Base-by-base conservation (phyloP, 1,140 invertebrate species). In the Mizuhopecten yessoensis region DNA sequence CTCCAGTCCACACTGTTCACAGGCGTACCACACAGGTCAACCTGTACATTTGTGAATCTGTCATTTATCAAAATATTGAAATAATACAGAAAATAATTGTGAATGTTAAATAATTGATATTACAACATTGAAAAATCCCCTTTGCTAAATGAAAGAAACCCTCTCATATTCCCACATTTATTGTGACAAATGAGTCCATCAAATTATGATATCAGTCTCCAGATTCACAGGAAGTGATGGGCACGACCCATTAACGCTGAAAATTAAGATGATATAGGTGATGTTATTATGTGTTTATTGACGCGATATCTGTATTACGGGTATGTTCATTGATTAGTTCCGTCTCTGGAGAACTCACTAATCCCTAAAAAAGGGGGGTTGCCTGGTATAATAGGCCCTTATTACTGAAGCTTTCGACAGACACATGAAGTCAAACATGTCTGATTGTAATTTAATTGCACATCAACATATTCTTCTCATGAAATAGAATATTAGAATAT, bases 241-340 rank as follows among this genome's bases (percentile, higher is more conserved):
- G 57, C 57, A 75, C 23, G 57, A 75, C n/a, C 57, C 23, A 29
- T 75, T 75, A 5, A 29, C 23, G 23, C n/a, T n/a, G 57, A 75
- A 29, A 75, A 75, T 75, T 75, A 75, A 75, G 57, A 75, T 75
- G 57, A 75, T 75, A n/a, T n/a, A 75, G 23, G 23, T 29, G 57
- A 75, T 75, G 29, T 75, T 75, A 75, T 75, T 75, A 75, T 29
- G 57, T 75, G 57, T 75, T 29, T 29, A 29, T 75, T 75, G 57
- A 75, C 57, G 29, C 23, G 57, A 75, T 75, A 5, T 75, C 15
- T 9, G 42, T 75, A 75, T 75, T 75, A 75, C 17, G 17, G 57
- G 57, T 75, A 13, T 17, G 5, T 75, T n/a, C 57, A 75, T 29
- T 75, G 57, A 75, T 75, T 23, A 75, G n/a, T 9, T 75, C 17